A percentile compares a stretch with the other conserved stretches of the same genome.
phyloP scores from a whole-genome alignment of 2,113 vertebrate genomes.

The Nasalis larvatus region DNA sequence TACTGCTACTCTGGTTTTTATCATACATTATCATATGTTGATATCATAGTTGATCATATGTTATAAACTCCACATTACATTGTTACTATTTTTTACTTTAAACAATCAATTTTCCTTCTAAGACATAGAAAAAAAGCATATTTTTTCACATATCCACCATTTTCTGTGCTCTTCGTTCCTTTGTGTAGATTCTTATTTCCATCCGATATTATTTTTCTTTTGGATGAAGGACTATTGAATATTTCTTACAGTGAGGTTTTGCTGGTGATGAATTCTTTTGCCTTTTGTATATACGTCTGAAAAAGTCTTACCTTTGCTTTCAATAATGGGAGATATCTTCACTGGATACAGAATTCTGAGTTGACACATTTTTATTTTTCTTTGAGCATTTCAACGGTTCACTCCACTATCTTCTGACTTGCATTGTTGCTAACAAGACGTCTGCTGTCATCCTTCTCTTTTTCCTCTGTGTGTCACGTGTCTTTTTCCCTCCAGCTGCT shows the following conservation, averaged over 20 bases:
- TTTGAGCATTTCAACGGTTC: neutral
- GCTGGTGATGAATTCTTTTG: neutral
- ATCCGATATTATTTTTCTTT: neutral
- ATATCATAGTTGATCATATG: neutral
- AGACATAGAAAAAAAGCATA: neutral
- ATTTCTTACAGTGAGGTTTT: neutral
- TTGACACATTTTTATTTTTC: neutral
- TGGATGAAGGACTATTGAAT: neutral
- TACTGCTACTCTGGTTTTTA: too few species aligned
- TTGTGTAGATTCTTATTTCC: neutral
- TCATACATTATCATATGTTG: neutral
- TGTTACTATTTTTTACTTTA: slow-evolving; percentile 3
- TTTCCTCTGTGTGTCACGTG: neutral
- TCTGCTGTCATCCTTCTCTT: neutral
- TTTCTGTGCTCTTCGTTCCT: neutral
- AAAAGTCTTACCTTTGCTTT: neutral
- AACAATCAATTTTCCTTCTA: neutral
- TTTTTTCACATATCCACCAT: neutral
- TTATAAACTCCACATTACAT: neutral
- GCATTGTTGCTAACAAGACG: neutral
- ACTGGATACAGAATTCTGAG: neutral
- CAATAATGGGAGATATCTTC: neutral
- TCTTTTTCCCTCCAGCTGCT: neutral
- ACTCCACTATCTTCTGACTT: neutral
- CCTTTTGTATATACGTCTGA: neutral